These are phyloP conservation scores for Leucosticte australis DNA, from an alignment of 2,113 vertebrate genomes.

Conservation along the genomic window DNA sequence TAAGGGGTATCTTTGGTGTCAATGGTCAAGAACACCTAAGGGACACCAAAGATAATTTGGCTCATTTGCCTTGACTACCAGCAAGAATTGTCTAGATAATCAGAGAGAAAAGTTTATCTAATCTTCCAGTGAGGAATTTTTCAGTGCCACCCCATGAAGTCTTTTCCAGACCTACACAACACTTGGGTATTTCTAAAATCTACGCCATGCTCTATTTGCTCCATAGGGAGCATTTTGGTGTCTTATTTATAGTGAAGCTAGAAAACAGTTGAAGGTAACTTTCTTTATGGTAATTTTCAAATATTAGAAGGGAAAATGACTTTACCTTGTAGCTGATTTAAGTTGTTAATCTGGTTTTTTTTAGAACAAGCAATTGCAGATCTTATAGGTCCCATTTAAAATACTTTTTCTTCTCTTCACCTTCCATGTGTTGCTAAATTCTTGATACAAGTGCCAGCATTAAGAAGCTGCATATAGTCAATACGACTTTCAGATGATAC, in stretches of 20 bases:
- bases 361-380: not conserved
- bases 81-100: not conserved
- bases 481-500: not conserved
- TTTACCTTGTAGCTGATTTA: not conserved
- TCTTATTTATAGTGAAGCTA: not conserved
- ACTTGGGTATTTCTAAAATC: not conserved
- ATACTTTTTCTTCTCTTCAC: not conserved
- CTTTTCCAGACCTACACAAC: not conserved
- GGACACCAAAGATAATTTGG: not conserved
- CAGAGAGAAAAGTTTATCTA: not conserved
- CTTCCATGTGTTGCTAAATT: not conserved
- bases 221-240: not conserved
- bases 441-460: not conserved
- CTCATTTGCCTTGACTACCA: not conserved
- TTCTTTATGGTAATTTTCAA: not conserved
- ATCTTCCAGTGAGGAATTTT: not conserved
- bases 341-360: not conserved
- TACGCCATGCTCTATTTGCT: not conserved
- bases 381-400: not conserved
- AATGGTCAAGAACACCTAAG: not conserved
- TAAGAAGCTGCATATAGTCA: not conserved
- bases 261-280: not conserved
- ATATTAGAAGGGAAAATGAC: not conserved
- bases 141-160: not conserved
- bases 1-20: not conserved